A percentile compares a stretch with the other conserved stretches of the same genome.
phyloP scores from a whole-genome alignment of 2,113 vertebrate species.

The Gnathonemus longibarbis region DNA sequence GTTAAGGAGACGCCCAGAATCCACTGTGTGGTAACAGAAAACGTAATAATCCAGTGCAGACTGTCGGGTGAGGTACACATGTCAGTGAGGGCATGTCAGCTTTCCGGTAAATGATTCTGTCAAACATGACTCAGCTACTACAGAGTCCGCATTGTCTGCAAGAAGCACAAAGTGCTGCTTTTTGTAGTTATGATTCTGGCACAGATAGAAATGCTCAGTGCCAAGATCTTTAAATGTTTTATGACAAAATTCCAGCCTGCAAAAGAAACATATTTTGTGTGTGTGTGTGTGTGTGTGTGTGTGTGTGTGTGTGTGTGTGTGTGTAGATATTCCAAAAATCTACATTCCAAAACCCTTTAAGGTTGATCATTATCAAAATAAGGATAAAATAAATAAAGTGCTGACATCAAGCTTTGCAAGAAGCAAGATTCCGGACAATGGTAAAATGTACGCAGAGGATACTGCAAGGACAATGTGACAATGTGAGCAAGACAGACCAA shows the following conservation, averaged over 20 bases:
- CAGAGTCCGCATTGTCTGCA: too few relatives aligned
- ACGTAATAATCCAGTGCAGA: not conserved
- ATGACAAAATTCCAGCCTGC: not conserved
- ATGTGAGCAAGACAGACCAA: not conserved
- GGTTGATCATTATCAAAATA: not conserved
- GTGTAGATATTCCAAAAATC: too few relatives aligned
- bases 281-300: not conserved
- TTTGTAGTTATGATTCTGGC: not conserved
- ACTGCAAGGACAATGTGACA: not conserved
- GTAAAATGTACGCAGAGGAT: not conserved
- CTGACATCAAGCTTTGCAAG: not conserved
- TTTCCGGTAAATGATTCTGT: not conserved
- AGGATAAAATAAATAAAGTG: not conserved
- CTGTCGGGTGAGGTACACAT: not conserved
- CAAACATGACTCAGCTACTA: not conserved
- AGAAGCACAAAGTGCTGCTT: not conserved
- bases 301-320: too few relatives aligned
- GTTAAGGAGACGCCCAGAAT: not conserved
- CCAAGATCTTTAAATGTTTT: not conserved
- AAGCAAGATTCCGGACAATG: not conserved
- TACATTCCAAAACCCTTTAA: too few relatives aligned
- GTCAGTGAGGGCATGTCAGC: not conserved
- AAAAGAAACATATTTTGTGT: not conserved
- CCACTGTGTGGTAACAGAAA: not conserved
- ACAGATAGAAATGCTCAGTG: not conserved